These are phyloP conservation scores for Rhingia campestris DNA, from an alignment of 2,888 invertebrate species.

Conservation along the genomic window DNA sequence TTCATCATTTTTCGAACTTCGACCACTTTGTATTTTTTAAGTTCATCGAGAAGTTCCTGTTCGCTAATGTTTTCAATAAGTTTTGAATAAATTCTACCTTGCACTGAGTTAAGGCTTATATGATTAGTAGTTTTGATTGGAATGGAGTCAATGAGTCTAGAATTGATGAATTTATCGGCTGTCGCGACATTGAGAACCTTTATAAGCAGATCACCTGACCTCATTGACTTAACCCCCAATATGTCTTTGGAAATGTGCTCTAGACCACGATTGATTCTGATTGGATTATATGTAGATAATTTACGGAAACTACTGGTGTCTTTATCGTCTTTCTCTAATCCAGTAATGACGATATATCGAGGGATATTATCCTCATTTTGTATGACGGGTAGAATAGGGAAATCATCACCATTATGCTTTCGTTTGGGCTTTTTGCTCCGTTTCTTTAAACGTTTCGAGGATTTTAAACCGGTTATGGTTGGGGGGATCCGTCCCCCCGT, in stretches of 20 bases:
- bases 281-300: neutral
- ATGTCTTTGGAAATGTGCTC: constrained; percentile 8
- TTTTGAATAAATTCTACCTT: constrained; percentile 8
- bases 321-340: too few species aligned
- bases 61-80: neutral
- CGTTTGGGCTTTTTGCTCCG: too few species aligned
- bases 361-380: too few species aligned
- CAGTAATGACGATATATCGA: too few species aligned
- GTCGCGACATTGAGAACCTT: neutral
- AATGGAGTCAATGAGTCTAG: neutral
- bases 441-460: too few species aligned
- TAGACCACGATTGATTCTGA: neutral
- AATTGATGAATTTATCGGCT: constrained; percentile 1
- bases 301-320: too few species aligned
- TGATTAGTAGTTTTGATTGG: neutral
- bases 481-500: too few species aligned
- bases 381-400: too few species aligned
- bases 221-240: constrained; percentile 6
- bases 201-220: neutral
- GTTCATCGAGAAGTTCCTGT: constrained; percentile 4
- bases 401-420: too few species aligned
- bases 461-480: too few species aligned
- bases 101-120: neutral
- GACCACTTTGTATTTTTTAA: constrained; percentile 7
- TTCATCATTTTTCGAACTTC: constrained; percentile 14